Conservation (phyloP, 2,888 invertebrate genomes). For the Protophormia terraenovae region DNA sequence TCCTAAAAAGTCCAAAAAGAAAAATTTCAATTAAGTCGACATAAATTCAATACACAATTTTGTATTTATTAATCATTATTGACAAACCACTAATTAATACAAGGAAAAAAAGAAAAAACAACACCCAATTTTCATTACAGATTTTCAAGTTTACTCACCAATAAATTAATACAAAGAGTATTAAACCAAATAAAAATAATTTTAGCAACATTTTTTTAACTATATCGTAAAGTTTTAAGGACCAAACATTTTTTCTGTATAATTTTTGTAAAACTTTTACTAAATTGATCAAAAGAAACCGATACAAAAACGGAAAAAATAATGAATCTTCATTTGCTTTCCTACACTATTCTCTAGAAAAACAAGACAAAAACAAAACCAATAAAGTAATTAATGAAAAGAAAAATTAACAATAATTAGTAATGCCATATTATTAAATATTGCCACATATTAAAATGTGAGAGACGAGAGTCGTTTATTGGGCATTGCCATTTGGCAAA, state of each 20-base stretch:
- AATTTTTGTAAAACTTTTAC: conserved; percentile 4
- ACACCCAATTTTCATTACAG: conserved; percentile 27
- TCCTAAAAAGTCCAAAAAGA: conserved; percentile 82
- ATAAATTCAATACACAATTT: conserved; percentile 69
- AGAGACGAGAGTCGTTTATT: not conserved
- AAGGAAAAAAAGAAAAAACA: not conserved
- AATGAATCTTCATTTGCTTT: conserved; percentile 27
- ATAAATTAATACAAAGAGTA: conserved; percentile 76
- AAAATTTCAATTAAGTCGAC: conserved; percentile 71
- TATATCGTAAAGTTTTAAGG: not conserved
- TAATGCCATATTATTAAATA: not conserved
- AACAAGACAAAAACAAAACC: conserved; percentile 56
- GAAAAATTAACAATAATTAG: not conserved
- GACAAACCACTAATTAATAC: not conserved
- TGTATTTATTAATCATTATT: conserved; percentile 21
- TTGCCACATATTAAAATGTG: not conserved
- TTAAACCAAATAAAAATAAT: conserved; percentile 72
- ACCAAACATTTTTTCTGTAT: conserved; percentile 34
- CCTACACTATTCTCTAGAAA: conserved; percentile 8
- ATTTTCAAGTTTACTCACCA: conserved; percentile 73
- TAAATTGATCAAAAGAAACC: not conserved
- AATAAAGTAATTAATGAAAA: conserved; percentile 40
- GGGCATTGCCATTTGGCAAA: conserved; percentile 5
- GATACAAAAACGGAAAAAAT: conserved; percentile 29
- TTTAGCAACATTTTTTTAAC: conserved; percentile 74